Percentiles rank a stretch among this genome's conserved stretches.
These are phyloP conservation scores for Clepsis dumicolana DNA, from an alignment of 2,888 invertebrate genomes.

Conservation along the genomic window DNA sequence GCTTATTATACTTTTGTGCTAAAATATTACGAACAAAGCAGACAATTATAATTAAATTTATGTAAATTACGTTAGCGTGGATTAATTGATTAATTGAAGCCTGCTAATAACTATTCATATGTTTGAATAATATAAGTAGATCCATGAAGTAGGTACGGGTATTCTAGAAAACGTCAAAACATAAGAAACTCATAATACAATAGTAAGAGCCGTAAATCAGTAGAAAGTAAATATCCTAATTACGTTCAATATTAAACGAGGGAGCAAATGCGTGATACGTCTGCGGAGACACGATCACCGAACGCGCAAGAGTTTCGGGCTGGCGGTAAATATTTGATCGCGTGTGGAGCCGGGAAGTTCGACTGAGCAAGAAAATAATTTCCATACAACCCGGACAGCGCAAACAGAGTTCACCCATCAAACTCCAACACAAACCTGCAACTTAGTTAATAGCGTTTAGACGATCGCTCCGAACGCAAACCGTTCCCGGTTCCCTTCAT, in stretches of 20 bases:
- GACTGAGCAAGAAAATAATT: conserved; percentile 79
- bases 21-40: conserved; percentile 39
- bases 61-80: conserved; percentile 30
- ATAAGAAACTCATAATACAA: conserved; percentile 6
- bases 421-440: conserved; percentile 79
- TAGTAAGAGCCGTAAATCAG: conserved; percentile 18
- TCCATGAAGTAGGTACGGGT: not conserved
- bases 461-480: conserved; percentile 66
- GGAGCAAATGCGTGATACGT: conserved; percentile 46
- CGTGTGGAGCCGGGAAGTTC: conserved; percentile 75
- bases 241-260: conserved; percentile 29
- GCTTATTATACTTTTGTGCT: conserved; percentile 37
- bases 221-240: conserved; percentile 16
- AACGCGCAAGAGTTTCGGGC: conserved; percentile 66
- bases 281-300: conserved; percentile 72
- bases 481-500: conserved; percentile 60
- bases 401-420: conserved; percentile 79
- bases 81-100: conserved; percentile 39
- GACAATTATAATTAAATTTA: conserved; percentile 42
- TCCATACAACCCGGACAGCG: conserved; percentile 75
- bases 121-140: conserved; percentile 20
- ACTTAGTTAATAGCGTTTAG: conserved; percentile 82
- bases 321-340: conserved; percentile 79
- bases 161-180: conserved; percentile 2
- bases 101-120: conserved; percentile 29